Conservation (phyloP, 1,140 invertebrate genomes). For the Ceratoteleas bidentatus region DNA sequence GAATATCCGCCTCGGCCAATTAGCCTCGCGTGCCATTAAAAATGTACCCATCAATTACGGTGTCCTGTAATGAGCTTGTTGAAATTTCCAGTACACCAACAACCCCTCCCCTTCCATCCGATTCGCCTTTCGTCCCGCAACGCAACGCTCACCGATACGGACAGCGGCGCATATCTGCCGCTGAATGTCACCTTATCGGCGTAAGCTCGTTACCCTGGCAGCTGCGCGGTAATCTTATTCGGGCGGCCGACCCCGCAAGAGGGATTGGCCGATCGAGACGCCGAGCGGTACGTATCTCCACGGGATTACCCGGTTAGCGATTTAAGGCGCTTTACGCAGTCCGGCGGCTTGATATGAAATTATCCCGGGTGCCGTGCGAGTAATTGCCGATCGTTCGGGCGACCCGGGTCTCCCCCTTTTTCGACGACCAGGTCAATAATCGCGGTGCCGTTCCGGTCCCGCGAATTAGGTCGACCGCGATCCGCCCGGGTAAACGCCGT, state of each 20-base stretch:
- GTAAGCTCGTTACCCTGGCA: constrained; percentile 51
- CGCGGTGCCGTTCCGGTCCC: constrained; percentile 14
- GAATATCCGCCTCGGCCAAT: constrained; percentile 4
- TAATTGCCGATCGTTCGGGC: constrained; percentile 23
- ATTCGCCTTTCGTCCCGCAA: constrained; percentile 33
- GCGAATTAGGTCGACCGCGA: constrained; percentile 28
- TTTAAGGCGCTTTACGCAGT: constrained; percentile 49
- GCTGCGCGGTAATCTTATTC: constrained; percentile 63
- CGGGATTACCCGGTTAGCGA: constrained; percentile 55
- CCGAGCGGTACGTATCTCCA: constrained; percentile 37
- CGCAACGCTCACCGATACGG: constrained; percentile 29
- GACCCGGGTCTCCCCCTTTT: constrained; percentile 15
- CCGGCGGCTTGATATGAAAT: constrained; percentile 37
- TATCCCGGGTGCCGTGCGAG: constrained; percentile 24
- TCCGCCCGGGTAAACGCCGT: constrained; percentile 1
- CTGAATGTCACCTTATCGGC: constrained; percentile 38
- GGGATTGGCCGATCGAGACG: constrained; percentile 49
- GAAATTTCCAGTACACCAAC: constrained; percentile 45
- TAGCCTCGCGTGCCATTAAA: constrained; percentile 22
- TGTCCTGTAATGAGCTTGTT: constrained; percentile 30
- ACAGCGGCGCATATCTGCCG: constrained; percentile 33
- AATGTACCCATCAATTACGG: constrained; percentile 35
- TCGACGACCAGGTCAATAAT: constrained; percentile 25
- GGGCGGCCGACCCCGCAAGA: constrained; percentile 52
- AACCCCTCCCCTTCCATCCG: constrained; percentile 12